A percentile compares a stretch with the other conserved stretches of the same genome.
phyloP scores from a whole-genome alignment of 2,113 vertebrate species.

The Strigops habroptila region DNA sequence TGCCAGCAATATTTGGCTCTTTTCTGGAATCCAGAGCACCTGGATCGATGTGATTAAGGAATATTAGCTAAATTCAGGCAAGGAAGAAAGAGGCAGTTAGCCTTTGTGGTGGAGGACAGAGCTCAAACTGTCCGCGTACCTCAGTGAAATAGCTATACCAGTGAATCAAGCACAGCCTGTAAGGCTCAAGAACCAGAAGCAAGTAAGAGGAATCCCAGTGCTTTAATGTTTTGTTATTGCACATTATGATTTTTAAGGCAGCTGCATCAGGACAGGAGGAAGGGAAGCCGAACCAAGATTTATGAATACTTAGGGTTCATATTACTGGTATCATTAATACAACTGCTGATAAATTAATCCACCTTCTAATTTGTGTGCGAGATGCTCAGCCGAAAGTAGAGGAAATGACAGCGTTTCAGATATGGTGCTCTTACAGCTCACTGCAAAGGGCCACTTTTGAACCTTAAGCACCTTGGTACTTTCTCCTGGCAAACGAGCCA shows the following conservation, averaged over 20 bases:
- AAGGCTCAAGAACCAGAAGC: not conserved
- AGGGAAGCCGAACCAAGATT: conserved; percentile 4
- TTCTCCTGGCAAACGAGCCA: not conserved
- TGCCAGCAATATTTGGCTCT: not conserved
- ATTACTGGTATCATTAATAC: conserved; percentile 25
- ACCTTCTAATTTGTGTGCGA: conserved; percentile 6
- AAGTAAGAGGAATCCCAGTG: not conserved
- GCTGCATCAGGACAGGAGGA: not conserved
- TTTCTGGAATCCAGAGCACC: not conserved
- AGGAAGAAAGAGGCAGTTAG: not conserved
- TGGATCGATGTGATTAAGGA: not conserved
- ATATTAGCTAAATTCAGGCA: not conserved
- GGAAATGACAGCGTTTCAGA: not conserved
- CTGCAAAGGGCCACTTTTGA: not conserved
- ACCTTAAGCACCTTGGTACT: not conserved
- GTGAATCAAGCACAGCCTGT: not conserved
- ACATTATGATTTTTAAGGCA: not conserved
- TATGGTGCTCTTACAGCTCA: not conserved
- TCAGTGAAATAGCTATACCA: not conserved
- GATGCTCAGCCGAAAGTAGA: not conserved
- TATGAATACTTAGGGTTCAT: not conserved
- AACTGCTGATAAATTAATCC: conserved; percentile 41
- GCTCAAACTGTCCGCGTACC: not conserved
- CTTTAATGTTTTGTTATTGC: conserved; percentile 10
- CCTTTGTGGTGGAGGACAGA: not conserved